A percentile compares a stretch with the other conserved stretches of the same genome.
Evolutionary conservation across 2,888 invertebrate genomes (phyloP).

Genomic region (Athalia circularis): DNA sequence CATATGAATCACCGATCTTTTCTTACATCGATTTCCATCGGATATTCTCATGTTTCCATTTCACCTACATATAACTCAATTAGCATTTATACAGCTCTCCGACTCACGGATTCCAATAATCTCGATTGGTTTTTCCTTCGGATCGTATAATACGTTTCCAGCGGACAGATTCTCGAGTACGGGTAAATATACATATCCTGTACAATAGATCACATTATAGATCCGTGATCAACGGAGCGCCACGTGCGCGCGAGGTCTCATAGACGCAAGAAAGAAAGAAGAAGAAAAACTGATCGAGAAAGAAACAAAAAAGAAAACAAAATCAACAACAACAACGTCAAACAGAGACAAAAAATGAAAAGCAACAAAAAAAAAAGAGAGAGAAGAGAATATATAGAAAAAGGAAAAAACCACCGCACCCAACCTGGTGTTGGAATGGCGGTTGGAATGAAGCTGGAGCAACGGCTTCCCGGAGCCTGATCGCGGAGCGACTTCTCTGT

Average conservation of each 20-base stretch:
- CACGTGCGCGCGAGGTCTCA: constrained; percentile 17
- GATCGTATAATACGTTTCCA: neutral
- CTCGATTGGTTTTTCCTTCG: constrained; percentile 42
- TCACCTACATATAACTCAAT: neutral
- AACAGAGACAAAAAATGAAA: neutral
- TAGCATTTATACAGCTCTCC: neutral
- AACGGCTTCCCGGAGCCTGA: constrained; percentile 31
- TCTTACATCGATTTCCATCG: too few relatives aligned
- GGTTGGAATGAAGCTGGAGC: constrained; percentile 35
- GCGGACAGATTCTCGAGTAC: constrained; percentile 29
- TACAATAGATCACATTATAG: constrained; percentile 50
- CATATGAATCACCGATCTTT: too few relatives aligned
- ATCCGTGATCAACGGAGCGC: constrained; percentile 50
- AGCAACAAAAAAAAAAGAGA: neutral
- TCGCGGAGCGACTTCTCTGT: neutral
- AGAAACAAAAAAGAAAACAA: too few relatives aligned
- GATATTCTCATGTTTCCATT: too few relatives aligned
- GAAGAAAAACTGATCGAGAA: neutral
- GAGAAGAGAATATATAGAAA: neutral
- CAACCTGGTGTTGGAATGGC: constrained; percentile 28
- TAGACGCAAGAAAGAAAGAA: neutral
- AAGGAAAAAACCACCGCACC: constrained; percentile 10
- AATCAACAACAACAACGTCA: neutral
- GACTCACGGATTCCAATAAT: neutral
- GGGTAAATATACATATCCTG: too few relatives aligned